Conservation (phyloP, 2,113 vertebrate genomes). For the Romanogobio albipinnatus region DNA sequence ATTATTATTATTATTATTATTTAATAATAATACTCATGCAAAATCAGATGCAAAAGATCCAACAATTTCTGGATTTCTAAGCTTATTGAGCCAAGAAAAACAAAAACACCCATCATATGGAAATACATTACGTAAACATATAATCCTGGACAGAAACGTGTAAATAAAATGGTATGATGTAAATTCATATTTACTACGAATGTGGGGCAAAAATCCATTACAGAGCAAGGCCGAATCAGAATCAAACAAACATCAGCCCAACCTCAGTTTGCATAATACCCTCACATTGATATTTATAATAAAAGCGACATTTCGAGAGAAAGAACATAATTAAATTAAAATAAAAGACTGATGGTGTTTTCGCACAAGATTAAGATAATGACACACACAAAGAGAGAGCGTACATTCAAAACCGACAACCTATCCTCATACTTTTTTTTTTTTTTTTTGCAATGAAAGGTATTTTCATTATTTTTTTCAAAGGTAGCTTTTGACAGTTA, state of each 20-base stretch:
- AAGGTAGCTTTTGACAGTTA: neutral
- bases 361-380: neutral
- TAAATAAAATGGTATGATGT: neutral
- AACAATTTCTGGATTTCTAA: neutral
- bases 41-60: neutral
- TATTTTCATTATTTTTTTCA: neutral
- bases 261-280: neutral
- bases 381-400: constrained; percentile 7
- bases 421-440: neutral
- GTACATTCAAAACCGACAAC: neutral
- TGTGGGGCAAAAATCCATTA: neutral
- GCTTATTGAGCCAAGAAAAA: neutral
- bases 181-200: neutral
- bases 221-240: neutral
- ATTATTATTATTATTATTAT: neutral
- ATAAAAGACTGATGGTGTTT: neutral
- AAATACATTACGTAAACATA: neutral
- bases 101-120: neutral
- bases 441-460: neutral
- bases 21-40: neutral
- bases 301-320: neutral
- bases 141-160: neutral
- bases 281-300: neutral
- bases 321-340: neutral
- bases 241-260: neutral